Base-by-base conservation (phyloP, 1,140 invertebrate genomes). In the Pseudomyrmex gracilis region DNA sequence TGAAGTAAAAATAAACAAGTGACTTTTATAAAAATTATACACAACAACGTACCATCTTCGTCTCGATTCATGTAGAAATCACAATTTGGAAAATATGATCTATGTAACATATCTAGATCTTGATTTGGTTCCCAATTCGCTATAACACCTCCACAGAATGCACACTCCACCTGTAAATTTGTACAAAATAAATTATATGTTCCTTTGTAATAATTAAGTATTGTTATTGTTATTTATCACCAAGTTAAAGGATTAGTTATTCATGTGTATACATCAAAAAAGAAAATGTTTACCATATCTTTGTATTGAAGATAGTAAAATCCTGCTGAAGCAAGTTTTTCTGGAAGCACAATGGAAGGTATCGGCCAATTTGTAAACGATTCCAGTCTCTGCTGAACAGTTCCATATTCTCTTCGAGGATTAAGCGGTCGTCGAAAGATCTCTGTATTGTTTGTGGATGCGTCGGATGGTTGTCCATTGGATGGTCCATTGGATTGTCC, bases 311-410 rank as follows among this genome's bases (percentile, higher is more conserved):
- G 93, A 90, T 97, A 98, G 90, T 97, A 98, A 93, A 98, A 98
- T 7, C 98, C 98, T 85, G 98, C 97, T 92, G 95, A 95, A 0
- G 97, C 98, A 80, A 99, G 93, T 15, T 96, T 95, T 91, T 96
- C 94, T 0, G 97, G 96, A 1, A 95, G 95, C 12, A 96, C 95
- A 61, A 96, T 95, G 64, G 91, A 94, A 74, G 89, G 87, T 82
- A 92, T 91, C 63, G 96, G 96, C 97, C 97, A 97, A 91, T 95
- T 95, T 53, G 91, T 91, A 92, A 96, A 97, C 0, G 96, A 95
- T 53, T 94, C 85, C 22, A 96, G 92, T 83, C 96, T 94, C 17
- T 95, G 90, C 3, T 92, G 90, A 90, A 95, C 94, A 90, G 90
- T 95, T 71, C 90, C 93, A 88, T 95, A 95, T 17, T 91, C 66